Base-by-base conservation (phyloP, 2,113 vertebrate species). In the Grantiella picta region DNA sequence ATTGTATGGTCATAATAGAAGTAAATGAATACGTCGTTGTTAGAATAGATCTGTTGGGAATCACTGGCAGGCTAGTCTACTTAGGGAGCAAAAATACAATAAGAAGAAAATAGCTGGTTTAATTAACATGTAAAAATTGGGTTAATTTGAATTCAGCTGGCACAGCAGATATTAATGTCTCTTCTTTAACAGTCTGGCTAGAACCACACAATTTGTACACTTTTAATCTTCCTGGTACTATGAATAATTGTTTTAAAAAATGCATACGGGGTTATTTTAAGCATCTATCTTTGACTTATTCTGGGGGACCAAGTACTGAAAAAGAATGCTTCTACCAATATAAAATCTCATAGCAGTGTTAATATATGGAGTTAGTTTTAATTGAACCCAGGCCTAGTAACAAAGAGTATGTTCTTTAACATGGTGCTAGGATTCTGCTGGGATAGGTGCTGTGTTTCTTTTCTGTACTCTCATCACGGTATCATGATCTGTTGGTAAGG, bases 1-100 rank as follows among this genome's bases (percentile, higher is more conserved):
- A 99, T 99, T 99, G 98, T 99, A 94, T 94, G 97, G 98, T 99
- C 98, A 98, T 98, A 99, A 99, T 98, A 98, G 98, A 98, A 98
- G 98, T 98, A 99, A 99, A 99, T 99, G 99, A 99, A 98, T 98
- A 99, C 98, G 98, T 99, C 98, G 98, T 98, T 97, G 98, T 97
- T 98, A 97, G 98, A 98, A 98, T 98, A 98, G 98, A 98, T 99
- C 99, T 99, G 98, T 99, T 99, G 99, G 98, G 98, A 99, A 98
- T 98, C 98, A 98, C 98, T 98, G 97, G 98, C 98, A 97, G 98
- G 98, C 98, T 98, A 97, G 98, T 98, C 98, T 98, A 98, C 98
- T 99, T 99, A 98, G 95, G 98, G 98, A 98, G 98, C 98, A 98
- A 98, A 98, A 97, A 98, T 99, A 99, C 98, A 98, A 99, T 98